Percentiles rank a stretch among this genome's conserved stretches.
Evolutionary conservation across 2,797 vertebrate genomes (phyloP).

Genomic region (Arctocebus calabarensis): DNA sequence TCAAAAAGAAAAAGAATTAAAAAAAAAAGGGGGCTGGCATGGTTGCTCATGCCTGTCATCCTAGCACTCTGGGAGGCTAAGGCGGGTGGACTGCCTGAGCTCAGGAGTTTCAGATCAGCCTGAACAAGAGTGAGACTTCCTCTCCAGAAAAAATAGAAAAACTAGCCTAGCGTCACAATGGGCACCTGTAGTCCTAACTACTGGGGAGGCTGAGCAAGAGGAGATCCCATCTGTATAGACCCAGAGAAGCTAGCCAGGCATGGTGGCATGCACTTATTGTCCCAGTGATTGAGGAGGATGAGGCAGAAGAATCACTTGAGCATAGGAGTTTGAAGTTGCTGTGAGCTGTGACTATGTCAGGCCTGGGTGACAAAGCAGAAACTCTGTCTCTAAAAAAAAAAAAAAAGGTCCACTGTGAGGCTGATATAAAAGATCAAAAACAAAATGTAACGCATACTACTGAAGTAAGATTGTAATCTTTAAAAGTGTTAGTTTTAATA

Average conservation of each 20-base stretch:
- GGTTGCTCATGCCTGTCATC: no score
- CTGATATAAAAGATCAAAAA: conserved; percentile 21
- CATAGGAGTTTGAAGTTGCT: not conserved
- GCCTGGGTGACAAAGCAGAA: no score
- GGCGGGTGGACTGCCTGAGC: no score
- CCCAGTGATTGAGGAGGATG: not conserved
- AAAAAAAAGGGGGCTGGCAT: not conserved
- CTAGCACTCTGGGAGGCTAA: no score
- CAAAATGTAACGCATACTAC: not conserved
- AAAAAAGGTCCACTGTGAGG: not conserved
- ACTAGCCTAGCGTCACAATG: no score
- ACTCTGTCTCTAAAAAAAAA: no score
- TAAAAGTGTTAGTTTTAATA: not conserved
- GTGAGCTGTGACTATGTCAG: no score
- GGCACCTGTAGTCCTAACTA: no score
- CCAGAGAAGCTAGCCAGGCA: not conserved
- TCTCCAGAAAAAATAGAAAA: no score
- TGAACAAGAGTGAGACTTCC: no score
- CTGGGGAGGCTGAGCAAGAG: not conserved
- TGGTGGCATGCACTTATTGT: not conserved
- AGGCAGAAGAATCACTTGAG: not conserved
- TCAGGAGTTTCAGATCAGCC: no score
- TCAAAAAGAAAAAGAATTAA: not conserved
- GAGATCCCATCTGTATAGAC: not conserved
- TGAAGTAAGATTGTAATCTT: not conserved